These are phyloP conservation scores for Gymnothorax javanicus DNA, from an alignment of 2,797 vertebrate species.

Conservation along the genomic window DNA sequence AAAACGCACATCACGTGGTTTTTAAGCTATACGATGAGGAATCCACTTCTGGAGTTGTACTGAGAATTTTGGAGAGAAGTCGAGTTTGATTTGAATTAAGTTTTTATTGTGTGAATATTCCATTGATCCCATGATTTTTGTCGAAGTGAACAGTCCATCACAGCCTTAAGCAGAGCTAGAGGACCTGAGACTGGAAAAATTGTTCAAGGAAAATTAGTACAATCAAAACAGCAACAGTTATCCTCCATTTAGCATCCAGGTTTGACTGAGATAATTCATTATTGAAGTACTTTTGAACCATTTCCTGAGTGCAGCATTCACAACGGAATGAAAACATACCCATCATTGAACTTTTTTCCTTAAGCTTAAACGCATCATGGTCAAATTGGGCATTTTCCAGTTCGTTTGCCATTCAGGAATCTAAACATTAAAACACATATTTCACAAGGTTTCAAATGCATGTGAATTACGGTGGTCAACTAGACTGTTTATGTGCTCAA, in stretches of 20 bases:
- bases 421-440: constrained; percentile 13
- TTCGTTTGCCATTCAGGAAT: constrained; percentile 25
- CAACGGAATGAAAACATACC: constrained; percentile 72
- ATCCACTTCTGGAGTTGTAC: constrained; percentile 88
- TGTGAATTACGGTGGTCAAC: neutral
- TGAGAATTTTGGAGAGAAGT: constrained; percentile 79
- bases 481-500: neutral
- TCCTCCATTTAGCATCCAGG: constrained; percentile 55
- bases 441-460: constrained; percentile 20
- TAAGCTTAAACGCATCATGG: constrained; percentile 7
- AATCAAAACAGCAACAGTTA: constrained; percentile 31
- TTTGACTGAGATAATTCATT: constrained; percentile 61
- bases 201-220: constrained; percentile 25
- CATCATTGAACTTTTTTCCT: constrained; percentile 32
- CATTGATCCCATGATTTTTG: no score
- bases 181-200: constrained; percentile 9
- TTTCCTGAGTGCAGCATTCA: constrained; percentile 71
- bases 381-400: neutral
- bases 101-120: no score
- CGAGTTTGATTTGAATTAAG: no score
- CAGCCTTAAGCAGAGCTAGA: constrained; percentile 16
- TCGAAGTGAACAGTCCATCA: neutral
- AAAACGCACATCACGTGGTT: constrained; percentile 84
- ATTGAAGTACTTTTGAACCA: no score
- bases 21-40: constrained; percentile 87